Percentiles rank a stretch among this genome's conserved stretches.
Conservation (phyloP, 2,888 invertebrate genomes). For the Clanis bilineata region DNA sequence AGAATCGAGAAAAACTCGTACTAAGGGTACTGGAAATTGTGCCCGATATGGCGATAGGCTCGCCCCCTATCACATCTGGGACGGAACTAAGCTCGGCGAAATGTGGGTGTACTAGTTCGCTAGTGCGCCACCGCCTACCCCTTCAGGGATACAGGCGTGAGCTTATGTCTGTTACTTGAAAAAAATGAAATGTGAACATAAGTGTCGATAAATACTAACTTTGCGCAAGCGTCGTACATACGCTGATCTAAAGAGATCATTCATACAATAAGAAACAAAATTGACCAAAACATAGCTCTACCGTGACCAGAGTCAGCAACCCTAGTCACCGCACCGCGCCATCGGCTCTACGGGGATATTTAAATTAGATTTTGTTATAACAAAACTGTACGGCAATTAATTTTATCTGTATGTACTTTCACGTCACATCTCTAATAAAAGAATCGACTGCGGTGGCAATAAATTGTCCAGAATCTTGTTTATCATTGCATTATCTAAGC, state of each 20-base stretch:
- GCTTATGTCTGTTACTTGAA: no score
- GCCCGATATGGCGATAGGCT: no score
- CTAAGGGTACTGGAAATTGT: no score
- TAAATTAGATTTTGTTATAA: slow-evolving; percentile 13
- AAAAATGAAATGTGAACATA: no score
- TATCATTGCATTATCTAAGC: slow-evolving; percentile 1
- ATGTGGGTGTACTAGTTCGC: no score
- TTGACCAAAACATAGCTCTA: neutral
- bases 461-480: neutral
- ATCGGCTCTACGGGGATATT: neutral
- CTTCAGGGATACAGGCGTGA: no score
- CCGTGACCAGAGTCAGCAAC: neutral
- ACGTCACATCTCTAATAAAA: neutral
- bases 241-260: neutral
- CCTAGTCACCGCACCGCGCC: neutral
- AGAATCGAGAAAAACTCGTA: no score
- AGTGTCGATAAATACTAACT: no score
- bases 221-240: no score
- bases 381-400: slow-evolving; percentile 5
- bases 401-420: neutral
- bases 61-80: no score
- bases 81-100: no score
- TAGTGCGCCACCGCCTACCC: no score
- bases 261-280: neutral
- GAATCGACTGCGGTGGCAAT: neutral